These are phyloP conservation scores for Diarsia dahlii DNA, from an alignment of 2,888 invertebrate genomes.

Conservation along the genomic window DNA sequence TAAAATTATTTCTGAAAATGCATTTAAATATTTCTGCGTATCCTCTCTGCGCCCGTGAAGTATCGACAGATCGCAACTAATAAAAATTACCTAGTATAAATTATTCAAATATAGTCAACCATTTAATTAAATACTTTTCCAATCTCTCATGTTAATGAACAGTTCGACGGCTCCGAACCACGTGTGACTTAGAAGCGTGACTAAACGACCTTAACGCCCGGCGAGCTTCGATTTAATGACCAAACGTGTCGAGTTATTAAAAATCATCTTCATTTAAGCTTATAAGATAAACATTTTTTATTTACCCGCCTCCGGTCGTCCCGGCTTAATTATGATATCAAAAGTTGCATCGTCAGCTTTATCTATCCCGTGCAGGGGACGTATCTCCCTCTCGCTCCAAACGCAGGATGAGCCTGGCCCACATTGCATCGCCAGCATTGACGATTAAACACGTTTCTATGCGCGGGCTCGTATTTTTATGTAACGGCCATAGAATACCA, in stretches of 20 bases:
- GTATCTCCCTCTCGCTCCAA: conserved; percentile 77
- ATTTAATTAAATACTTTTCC: conserved; percentile 58
- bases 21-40: neutral
- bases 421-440: conserved; percentile 81
- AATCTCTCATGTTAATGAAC: conserved; percentile 64
- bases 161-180: conserved; percentile 62
- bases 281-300: conserved; percentile 87
- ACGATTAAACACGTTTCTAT: conserved; percentile 90
- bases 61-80: neutral
- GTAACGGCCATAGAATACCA: conserved; percentile 65
- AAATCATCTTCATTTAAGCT: conserved; percentile 82
- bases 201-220: conserved; percentile 70
- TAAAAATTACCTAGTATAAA: neutral
- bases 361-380: conserved; percentile 74
- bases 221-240: conserved; percentile 79
- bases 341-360: conserved; percentile 83
- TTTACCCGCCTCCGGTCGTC: conserved; percentile 77
- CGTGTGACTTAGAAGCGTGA: conserved; percentile 70
- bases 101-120: neutral
- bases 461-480: conserved; percentile 87
- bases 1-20: neutral
- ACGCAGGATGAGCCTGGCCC: conserved; percentile 78
- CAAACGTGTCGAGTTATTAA: conserved; percentile 82
- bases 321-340: conserved; percentile 89
- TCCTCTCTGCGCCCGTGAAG: neutral